Evolutionary conservation across 2,113 vertebrate species (phyloP), one percentile per base, ranked within the genome.

Genomic region (Ploceus nigricollis): DNA sequence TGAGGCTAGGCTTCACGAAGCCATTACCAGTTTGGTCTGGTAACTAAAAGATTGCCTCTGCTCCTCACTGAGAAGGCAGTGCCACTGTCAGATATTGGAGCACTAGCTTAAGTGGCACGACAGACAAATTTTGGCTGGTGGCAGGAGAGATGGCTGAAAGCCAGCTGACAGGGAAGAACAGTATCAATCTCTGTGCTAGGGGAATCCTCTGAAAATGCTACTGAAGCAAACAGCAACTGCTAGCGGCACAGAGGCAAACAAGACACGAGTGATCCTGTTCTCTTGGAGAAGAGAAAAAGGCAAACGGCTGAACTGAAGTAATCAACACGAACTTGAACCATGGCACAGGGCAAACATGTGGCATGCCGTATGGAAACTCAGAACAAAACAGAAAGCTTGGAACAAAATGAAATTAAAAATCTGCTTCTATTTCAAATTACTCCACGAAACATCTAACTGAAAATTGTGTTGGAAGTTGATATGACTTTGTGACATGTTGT

Each of bases 311-410:
- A 93, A 89, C 51, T 27, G 27, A 92, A 91, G 85, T 71, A 44
- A 94, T 92, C 93, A 94, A 57, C 65, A 42, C 12, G 91, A 95
- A 89, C 94, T 94, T 76, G 90, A 95, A 94, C 89, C 8, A 2
- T 79, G 73, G 91, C 84, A 96, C 73, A 82, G 93, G 95, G 93
- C 94, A 96, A 95, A 94, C 91, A 96, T 91, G 95, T 91, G 95
- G 94, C 65, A 17, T 1, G 64, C 95, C 89, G 95, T 96, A 95
- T 94, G 95, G 95, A 84, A 95, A 94, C 63, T 42, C 65, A 64
- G 93, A 94, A 89, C 83, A 93, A 95, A 95, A 93, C 89, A 96
- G 95, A 97, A 97, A 96, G 75, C 92, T 96, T 97, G 93, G 95
- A 96, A 96, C 80, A 95, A 97, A 95, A 84, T 57, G 12, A 89